Conservation (phyloP, 1,140 invertebrate species). For the Asbolus verrucosus region DNA sequence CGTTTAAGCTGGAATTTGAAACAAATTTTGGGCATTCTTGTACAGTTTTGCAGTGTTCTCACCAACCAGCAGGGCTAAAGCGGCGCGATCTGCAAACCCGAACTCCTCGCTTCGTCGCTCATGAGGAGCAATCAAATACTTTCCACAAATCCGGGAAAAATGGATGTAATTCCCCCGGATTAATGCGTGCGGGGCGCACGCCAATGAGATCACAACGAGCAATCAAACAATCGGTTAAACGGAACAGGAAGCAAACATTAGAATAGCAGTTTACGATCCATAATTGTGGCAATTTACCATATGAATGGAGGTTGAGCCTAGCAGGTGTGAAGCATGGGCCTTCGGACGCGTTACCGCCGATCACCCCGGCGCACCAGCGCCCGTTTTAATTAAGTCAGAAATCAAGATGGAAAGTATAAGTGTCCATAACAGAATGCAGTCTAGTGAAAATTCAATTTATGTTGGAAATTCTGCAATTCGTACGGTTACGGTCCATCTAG, state of each 20-base stretch:
- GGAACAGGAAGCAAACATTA: conserved; percentile 39
- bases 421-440: conserved; percentile 54
- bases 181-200: background rate
- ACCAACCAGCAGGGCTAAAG: no score
- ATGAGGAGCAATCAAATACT: no score
- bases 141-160: no score
- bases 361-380: background rate
- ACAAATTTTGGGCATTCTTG: no score
- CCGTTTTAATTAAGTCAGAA: conserved; percentile 42
- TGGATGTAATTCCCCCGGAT: no score
- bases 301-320: conserved; percentile 21
- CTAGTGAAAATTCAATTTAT: conserved; percentile 61
- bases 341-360: conserved; percentile 6
- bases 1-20: no score
- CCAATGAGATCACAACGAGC: conserved; percentile 13
- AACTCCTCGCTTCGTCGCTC: no score
- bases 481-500: conserved; percentile 57
- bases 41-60: no score
- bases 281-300: conserved; percentile 42
- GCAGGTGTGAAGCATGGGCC: conserved; percentile 40
- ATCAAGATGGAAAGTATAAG: conserved; percentile 54
- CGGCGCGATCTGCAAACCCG: no score
- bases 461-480: conserved; percentile 60
- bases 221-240: conserved; percentile 30
- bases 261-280: conserved; percentile 34